Conservation (phyloP, 2,113 vertebrate genomes). For the Edolisoma coerulescens region DNA sequence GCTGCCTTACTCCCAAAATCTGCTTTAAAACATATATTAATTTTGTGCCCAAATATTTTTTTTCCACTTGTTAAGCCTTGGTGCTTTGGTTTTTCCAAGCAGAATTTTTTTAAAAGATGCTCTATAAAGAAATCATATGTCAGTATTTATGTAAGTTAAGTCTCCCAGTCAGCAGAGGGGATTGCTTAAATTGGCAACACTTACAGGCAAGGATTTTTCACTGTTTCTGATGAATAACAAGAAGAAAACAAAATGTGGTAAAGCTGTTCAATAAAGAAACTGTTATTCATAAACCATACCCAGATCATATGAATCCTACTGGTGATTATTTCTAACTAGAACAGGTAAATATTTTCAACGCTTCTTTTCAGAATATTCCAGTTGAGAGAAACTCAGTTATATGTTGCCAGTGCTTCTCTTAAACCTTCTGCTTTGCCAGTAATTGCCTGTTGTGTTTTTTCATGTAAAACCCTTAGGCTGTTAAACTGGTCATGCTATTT, state of each 20-base stretch:
- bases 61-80: neutral
- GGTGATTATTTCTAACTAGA: neutral
- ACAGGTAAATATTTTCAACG: constrained; percentile 34
- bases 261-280: neutral
- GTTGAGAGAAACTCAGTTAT: neutral
- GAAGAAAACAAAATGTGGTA: constrained; percentile 28
- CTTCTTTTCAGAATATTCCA: neutral
- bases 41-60: neutral
- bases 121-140: neutral
- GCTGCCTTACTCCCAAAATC: neutral
- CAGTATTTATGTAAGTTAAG: neutral
- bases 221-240: neutral
- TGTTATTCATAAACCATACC: neutral
- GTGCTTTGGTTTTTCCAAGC: neutral
- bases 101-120: neutral
- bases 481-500: neutral
- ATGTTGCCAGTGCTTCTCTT: neutral
- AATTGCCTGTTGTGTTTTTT: neutral
- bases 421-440: neutral
- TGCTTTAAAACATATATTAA: neutral
- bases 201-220: neutral
- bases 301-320: neutral
- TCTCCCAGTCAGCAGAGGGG: neutral
- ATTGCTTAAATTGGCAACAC: constrained; percentile 8
- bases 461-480: neutral